Evolutionary conservation across 2,797 vertebrate genomes (phyloP).

Genomic region (Diplodus sargus): DNA sequence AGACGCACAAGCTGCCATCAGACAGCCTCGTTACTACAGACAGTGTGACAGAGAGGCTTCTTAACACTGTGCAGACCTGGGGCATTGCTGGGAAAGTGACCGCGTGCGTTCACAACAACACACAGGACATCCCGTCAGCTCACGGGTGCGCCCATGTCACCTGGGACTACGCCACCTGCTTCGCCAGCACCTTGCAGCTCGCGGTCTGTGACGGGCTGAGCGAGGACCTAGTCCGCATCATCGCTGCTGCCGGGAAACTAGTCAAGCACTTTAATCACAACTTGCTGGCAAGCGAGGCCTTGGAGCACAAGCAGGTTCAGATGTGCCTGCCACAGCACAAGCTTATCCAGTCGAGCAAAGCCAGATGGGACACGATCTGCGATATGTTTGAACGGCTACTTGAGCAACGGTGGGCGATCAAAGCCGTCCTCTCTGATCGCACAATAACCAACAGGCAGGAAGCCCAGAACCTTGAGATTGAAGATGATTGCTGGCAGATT

Average conservation of each 20-base stretch:
- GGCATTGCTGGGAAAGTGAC: conserved; percentile 65
- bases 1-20: conserved; percentile 66
- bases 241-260: conserved; percentile 64
- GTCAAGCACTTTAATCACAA: conserved; percentile 70
- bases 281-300: conserved; percentile 55
- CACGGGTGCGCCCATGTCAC: neutral
- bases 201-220: conserved; percentile 70
- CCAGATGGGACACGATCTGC: conserved; percentile 72
- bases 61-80: conserved; percentile 60
- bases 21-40: conserved; percentile 21
- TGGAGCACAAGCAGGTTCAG: conserved; percentile 72
- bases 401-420: conserved; percentile 78
- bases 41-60: conserved; percentile 48
- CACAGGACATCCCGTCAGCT: neutral
- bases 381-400: conserved; percentile 75
- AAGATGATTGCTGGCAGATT: conserved; percentile 77
- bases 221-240: conserved; percentile 62
- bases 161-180: conserved; percentile 71
- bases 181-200: conserved; percentile 62
- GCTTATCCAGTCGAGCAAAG: conserved; percentile 69
- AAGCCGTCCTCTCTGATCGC: conserved; percentile 76
- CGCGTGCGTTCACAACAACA: conserved; percentile 68
- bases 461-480: conserved; percentile 71
- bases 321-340: conserved; percentile 74
- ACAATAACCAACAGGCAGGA: conserved; percentile 66